A percentile compares a stretch with the other conserved stretches of the same genome.
These are phyloP conservation scores for Verasper variegatus DNA, from an alignment of 2,113 vertebrate species.

Conservation along the genomic window DNA sequence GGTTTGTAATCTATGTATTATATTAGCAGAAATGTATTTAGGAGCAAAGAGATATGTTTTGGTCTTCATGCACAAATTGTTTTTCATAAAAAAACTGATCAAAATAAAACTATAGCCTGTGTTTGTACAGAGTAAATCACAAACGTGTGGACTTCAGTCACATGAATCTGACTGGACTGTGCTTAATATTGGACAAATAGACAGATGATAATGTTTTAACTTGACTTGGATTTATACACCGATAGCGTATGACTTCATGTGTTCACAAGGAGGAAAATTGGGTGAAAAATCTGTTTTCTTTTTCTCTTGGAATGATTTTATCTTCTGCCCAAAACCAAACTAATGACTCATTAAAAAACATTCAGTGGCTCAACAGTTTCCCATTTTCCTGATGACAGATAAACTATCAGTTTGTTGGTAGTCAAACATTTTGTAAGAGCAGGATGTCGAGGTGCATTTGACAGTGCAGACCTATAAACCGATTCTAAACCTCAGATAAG, in stretches of 20 bases:
- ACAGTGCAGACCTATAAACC: no score
- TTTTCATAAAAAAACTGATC: conserved; percentile 52
- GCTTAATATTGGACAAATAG: not conserved
- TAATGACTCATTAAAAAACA: no score
- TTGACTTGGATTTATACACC: not conserved
- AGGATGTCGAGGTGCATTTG: no score
- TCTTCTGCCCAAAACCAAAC: no score
- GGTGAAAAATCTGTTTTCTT: no score
- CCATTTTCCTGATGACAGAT: no score
- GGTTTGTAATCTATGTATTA: conserved; percentile 67
- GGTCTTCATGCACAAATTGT: conserved; percentile 52
- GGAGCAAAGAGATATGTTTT: conserved; percentile 56
- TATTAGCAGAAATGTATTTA: conserved; percentile 58
- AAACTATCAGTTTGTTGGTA: no score
- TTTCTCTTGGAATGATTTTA: no score
- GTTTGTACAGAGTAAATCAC: conserved; percentile 42
- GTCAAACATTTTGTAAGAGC: no score
- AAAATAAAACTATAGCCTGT: conserved; percentile 54
- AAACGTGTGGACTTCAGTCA: conserved; percentile 15
- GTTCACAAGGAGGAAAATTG: not conserved
- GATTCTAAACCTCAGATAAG: no score
- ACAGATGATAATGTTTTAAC: not conserved
- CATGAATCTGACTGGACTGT: not conserved
- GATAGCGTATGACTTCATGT: not conserved
- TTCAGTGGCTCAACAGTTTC: no score